These are phyloP conservation scores for Amiota mariae DNA, from an alignment of 2,888 invertebrate genomes.

Conservation along the genomic window DNA sequence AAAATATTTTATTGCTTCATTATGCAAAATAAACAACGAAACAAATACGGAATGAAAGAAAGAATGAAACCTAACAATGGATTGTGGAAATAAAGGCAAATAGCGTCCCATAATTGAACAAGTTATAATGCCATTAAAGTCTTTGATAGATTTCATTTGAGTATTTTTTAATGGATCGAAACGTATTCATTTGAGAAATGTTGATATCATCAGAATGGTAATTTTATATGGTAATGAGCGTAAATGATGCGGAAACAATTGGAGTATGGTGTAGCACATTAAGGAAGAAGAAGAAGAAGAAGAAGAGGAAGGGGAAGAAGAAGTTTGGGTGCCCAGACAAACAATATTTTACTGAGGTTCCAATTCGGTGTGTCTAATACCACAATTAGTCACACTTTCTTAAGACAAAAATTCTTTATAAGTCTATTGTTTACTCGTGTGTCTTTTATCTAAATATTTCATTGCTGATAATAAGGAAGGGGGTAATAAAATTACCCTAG, in stretches of 20 bases:
- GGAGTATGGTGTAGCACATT: not conserved
- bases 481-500: no score
- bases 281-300: not conserved
- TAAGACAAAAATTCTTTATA: slow-evolving; percentile 2
- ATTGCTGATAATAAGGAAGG: no score
- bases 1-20: slow-evolving; percentile 67
- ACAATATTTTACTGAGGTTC: no score
- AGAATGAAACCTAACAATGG: not conserved
- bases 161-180: not conserved
- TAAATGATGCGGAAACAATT: slow-evolving; percentile 14
- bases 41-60: slow-evolving; percentile 34
- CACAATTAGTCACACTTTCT: slow-evolving; percentile 51
- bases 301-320: no score
- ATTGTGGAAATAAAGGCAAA: slow-evolving; percentile 35
- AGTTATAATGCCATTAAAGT: slow-evolving; percentile 45
- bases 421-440: slow-evolving; percentile 23
- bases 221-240: slow-evolving; percentile 15
- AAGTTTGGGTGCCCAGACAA: no score
- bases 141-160: slow-evolving; percentile 14
- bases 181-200: not conserved
- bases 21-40: slow-evolving; percentile 59
- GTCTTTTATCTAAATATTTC: no score
- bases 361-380: not conserved
- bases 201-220: slow-evolving; percentile 25
- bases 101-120: slow-evolving; percentile 39